Percentiles rank a stretch among this genome's conserved stretches.
Conservation (phyloP, 2,113 vertebrate species). For the Lampris incognitus region DNA sequence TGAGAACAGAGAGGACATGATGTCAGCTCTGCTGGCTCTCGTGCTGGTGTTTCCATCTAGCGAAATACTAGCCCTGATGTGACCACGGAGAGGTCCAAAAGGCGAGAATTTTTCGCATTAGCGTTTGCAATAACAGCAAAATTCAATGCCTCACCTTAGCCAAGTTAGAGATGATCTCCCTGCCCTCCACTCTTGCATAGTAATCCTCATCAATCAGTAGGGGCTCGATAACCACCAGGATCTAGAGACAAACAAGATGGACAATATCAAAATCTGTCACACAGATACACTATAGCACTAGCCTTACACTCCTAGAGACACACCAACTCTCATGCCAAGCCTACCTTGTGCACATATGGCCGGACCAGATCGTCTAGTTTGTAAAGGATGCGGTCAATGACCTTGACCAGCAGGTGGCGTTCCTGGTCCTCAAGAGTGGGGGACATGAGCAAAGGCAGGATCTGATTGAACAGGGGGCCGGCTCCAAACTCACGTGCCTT, state of each 20-base stretch:
- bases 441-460: constrained; percentile 96
- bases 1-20: constrained; percentile 67
- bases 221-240: constrained; percentile 98
- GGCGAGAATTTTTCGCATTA: constrained; percentile 73
- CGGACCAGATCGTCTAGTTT: constrained; percentile 97
- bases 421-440: constrained; percentile 98
- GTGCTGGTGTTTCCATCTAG: constrained; percentile 67
- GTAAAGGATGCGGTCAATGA: constrained; percentile 98
- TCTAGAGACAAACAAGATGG: constrained; percentile 76
- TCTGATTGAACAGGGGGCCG: constrained; percentile 97
- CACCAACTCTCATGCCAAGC: background rate
- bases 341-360: constrained; percentile 97
- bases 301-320: background rate
- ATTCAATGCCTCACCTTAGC: constrained; percentile 89
- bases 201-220: constrained; percentile 99
- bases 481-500: constrained; percentile 98
- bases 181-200: constrained; percentile 98
- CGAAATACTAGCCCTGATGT: constrained; percentile 72
- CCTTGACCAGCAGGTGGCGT: constrained; percentile 97
- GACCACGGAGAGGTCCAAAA: constrained; percentile 68
- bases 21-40: constrained; percentile 60
- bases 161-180: constrained; percentile 99
- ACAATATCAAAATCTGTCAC: background rate
- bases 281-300: background rate
- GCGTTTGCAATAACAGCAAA: background rate